Conservation (phyloP, 2,888 invertebrate genomes). For the Gisinianus flammeolus region DNA sequence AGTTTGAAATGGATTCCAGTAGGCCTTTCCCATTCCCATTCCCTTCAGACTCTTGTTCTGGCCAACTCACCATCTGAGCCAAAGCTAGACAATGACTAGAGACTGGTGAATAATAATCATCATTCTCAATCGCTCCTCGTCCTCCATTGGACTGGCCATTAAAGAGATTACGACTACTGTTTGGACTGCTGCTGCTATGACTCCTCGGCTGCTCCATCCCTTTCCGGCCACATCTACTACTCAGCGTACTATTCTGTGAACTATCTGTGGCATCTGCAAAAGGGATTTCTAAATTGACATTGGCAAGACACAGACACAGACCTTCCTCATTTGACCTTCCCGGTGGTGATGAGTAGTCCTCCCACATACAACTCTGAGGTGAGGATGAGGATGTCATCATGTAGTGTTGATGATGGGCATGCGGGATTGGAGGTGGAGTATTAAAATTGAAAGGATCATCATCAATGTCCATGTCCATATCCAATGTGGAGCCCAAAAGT, state of each 20-base stretch:
- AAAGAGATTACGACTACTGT: neutral
- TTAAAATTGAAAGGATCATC: neutral
- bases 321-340: neutral
- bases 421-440: neutral
- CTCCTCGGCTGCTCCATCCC: neutral
- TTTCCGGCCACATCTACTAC: neutral
- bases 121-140: neutral
- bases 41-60: no score
- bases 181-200: neutral
- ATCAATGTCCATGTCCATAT: conserved; percentile 19
- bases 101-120: conserved; percentile 14
- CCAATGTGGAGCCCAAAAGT: conserved; percentile 42
- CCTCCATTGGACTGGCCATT: neutral
- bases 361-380: neutral
- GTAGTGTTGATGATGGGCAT: neutral
- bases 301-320: conserved; percentile 16
- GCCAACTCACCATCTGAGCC: conserved; percentile 21
- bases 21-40: neutral
- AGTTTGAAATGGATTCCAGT: neutral
- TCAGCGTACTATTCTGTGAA: conserved; percentile 31
- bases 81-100: conserved; percentile 36
- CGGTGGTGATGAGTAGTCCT: neutral
- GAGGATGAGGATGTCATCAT: neutral
- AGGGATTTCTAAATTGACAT: conserved; percentile 37
- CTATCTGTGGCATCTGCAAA: conserved; percentile 38